Percentiles rank a stretch among this genome's conserved stretches.
These are phyloP conservation scores for Cataglyphis albicans DNA, from an alignment of 2,888 invertebrate genomes.

Conservation along the genomic window DNA sequence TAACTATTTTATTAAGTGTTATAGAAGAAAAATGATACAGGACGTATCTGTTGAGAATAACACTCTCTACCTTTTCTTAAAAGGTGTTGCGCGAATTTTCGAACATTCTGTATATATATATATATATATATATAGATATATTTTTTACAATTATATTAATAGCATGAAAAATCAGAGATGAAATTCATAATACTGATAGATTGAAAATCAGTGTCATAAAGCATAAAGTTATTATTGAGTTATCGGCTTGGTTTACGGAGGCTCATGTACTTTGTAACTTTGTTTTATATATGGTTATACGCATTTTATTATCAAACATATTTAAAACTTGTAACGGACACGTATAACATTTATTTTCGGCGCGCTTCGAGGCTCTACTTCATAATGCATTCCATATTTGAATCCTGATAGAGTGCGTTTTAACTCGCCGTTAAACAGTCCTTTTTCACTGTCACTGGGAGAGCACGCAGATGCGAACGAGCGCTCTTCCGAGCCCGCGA, in stretches of 20 bases:
- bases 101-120: too few species aligned
- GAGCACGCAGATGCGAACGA: conserved; percentile 49
- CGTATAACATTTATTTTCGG: conserved; percentile 43
- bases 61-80: too few species aligned
- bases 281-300: conserved; percentile 12
- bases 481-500: conserved; percentile 27
- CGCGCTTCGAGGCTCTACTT: conserved; percentile 38
- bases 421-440: conserved; percentile 64
- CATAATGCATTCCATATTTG: conserved; percentile 26
- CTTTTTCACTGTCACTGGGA: conserved; percentile 62
- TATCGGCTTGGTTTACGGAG: neutral
- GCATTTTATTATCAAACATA: conserved; percentile 10
- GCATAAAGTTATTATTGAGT: conserved; percentile 21
- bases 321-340: conserved; percentile 20
- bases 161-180: neutral
- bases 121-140: too few species aligned
- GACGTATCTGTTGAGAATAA: too few species aligned
- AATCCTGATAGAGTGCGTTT: conserved; percentile 62
- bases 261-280: neutral
- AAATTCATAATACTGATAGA: neutral
- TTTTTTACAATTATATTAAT: neutral
- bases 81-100: too few species aligned
- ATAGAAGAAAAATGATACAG: too few species aligned
- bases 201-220: neutral
- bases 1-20: too few species aligned